Evolutionary conservation across 1,140 invertebrate genomes (phyloP).

Genomic region (Gryllus bimaculatus): DNA sequence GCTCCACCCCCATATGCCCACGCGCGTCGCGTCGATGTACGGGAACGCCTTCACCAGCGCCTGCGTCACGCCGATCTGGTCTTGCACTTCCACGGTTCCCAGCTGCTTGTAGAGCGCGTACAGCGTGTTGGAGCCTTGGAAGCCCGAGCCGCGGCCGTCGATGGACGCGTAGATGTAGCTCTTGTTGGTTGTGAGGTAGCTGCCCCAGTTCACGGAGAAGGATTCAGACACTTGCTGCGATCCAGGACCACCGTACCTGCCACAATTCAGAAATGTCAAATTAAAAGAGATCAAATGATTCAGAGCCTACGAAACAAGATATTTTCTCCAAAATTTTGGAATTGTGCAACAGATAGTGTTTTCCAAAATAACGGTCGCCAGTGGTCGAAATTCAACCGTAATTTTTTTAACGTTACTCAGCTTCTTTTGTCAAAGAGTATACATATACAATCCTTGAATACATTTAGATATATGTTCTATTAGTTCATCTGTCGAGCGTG

Average conservation of each 20-base stretch:
- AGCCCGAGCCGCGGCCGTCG: slow-evolving; percentile 80
- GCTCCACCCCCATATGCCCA: slow-evolving; percentile 81
- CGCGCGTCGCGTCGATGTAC: slow-evolving; percentile 51
- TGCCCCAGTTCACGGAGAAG: slow-evolving; percentile 69
- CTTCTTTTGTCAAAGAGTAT: no score
- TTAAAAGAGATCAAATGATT: neutral
- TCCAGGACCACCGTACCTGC: slow-evolving; percentile 77
- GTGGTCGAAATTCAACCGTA: no score
- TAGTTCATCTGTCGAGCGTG: no score
- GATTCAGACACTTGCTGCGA: slow-evolving; percentile 68
- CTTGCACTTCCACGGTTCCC: slow-evolving; percentile 78
- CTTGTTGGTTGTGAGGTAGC: slow-evolving; percentile 71
- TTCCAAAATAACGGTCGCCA: no score
- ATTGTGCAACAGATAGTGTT: no score
- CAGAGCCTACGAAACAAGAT: no score
- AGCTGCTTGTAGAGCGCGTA: slow-evolving; percentile 73
- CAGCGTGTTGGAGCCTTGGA: slow-evolving; percentile 73
- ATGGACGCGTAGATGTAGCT: slow-evolving; percentile 79
- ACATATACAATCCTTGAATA: no score
- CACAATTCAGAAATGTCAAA: neutral
- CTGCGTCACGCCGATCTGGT: slow-evolving; percentile 75
- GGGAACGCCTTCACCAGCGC: slow-evolving; percentile 41
- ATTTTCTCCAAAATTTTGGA: no score
- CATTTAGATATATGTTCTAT: no score
- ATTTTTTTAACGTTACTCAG: no score